Base-by-base conservation (phyloP, 2,113 vertebrate species). In the Pluvianellus socialis region DNA sequence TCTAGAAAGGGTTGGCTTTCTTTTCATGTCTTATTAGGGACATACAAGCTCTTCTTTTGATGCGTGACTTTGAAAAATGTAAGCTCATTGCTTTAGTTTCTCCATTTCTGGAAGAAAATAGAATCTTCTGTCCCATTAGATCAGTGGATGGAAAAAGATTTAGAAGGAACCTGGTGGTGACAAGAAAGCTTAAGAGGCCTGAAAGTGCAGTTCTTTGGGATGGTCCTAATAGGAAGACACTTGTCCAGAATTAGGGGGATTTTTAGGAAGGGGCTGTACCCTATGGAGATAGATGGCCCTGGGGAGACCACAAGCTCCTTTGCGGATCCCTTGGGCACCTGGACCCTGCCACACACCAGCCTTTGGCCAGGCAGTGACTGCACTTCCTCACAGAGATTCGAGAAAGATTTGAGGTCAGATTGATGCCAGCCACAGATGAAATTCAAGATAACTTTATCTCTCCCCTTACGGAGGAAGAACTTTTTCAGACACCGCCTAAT, bases 391-490 rank as follows among this genome's bases (percentile, higher is more conserved):
- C 47, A 87, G 70, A 87, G 68, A 61, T 79, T 65, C 17, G 28
- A 62, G 76, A 24, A 42, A 73, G 61, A 91, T 79, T 35, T 22
- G 53, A 84, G 61, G 42, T 58, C 72, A 72, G 73, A 10, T 4
- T 53, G 67, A 44, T 52, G 82, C 65, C 86, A 96, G 55, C 24
- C 8, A 15, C 13, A 86, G 96, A 89, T 82, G 28, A 87, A 81
- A 90, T 75, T 44, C 70, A 81, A 68, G 87, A 87, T 87, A 94
- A 75, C 8, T 67, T 92, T 40, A 33, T 94, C 47, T 92, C 21
- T 74, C 38, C 38, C 14, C 5, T 84, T 23, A 21, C 12, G 61
- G 33, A 84, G 65, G 76, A 89, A 96, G 55, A 68, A 33, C 2
- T 1, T 50, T 50, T 68, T 63, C 89, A 91, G 89, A 68, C 52